Percentiles rank a stretch among this genome's conserved stretches.
Conservation (phyloP, 2,113 vertebrate genomes). For the Cnemophilus loriae region DNA sequence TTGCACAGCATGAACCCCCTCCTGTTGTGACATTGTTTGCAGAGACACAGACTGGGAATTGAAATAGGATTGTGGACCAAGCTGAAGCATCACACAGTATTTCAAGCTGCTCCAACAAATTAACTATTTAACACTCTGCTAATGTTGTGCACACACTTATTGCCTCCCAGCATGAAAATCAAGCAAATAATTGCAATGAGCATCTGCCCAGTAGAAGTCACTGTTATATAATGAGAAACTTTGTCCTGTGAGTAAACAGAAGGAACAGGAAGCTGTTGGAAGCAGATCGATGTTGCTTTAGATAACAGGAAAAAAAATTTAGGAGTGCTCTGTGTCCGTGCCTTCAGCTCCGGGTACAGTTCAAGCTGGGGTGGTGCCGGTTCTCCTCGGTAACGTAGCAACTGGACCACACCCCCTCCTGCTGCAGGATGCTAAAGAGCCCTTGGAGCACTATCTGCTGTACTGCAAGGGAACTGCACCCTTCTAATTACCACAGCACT, state of each 20-base stretch:
- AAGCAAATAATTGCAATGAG: neutral
- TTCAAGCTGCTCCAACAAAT: slow-evolving; percentile 48
- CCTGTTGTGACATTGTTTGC: neutral
- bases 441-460: slow-evolving; percentile 53
- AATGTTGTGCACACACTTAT: neutral
- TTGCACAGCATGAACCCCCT: neutral
- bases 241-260: neutral
- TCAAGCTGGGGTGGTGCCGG: neutral
- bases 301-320: neutral
- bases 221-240: neutral
- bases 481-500: neutral
- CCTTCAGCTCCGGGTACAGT: neutral
- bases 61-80: neutral
- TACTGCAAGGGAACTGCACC: slow-evolving; percentile 45
- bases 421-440: slow-evolving; percentile 31
- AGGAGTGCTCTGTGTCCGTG: neutral
- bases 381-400: slow-evolving; percentile 4
- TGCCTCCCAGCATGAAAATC: slow-evolving; percentile 34
- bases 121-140: slow-evolving; percentile 47
- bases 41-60: neutral
- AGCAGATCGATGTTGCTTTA: neutral
- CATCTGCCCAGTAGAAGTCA: neutral
- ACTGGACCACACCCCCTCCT: slow-evolving; percentile 48
- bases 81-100: neutral
- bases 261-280: neutral